These are phyloP conservation scores for Andrena praecox DNA, from an alignment of 2,888 invertebrate genomes.

Conservation along the genomic window DNA sequence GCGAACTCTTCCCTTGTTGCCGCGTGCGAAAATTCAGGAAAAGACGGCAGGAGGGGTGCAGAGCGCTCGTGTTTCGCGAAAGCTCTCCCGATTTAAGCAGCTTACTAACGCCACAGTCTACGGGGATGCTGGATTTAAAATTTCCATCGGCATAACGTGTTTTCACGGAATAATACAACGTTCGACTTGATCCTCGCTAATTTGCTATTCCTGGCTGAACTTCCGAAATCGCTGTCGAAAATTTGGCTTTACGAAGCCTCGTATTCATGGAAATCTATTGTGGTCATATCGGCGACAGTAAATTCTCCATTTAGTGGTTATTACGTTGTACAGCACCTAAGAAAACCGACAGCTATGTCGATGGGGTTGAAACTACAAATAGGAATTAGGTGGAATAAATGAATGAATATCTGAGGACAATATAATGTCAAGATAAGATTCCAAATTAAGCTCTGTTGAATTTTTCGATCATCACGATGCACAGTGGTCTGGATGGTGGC, in stretches of 20 bases:
- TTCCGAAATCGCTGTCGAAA: slow-evolving; percentile 22
- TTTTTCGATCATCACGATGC: too few species aligned
- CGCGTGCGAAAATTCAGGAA: slow-evolving; percentile 60
- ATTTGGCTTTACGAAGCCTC: not conserved
- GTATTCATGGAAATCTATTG: not conserved
- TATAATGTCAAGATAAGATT: too few species aligned
- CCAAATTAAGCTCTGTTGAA: too few species aligned
- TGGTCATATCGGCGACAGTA: not conserved
- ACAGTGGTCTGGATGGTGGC: too few species aligned
- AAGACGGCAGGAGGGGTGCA: slow-evolving; percentile 48
- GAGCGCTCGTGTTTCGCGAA: slow-evolving; percentile 64
- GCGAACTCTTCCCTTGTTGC: slow-evolving; percentile 30
- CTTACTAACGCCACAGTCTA: slow-evolving; percentile 57
- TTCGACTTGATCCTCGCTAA: slow-evolving; percentile 20
- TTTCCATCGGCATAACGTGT: slow-evolving; percentile 55
- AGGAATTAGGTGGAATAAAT: too few species aligned
- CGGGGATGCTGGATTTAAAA: slow-evolving; percentile 52
- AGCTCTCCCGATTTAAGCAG: slow-evolving; percentile 70
- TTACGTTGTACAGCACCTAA: not conserved
- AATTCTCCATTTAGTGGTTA: not conserved
- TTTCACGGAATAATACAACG: slow-evolving; percentile 30
- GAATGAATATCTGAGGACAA: too few species aligned
- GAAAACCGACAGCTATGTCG: too few species aligned
- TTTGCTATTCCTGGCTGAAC: slow-evolving; percentile 39
- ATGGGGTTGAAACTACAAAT: too few species aligned